These are phyloP conservation scores for Nesogale talazaci DNA, from an alignment of 2,113 vertebrate species.

Conservation along the genomic window DNA sequence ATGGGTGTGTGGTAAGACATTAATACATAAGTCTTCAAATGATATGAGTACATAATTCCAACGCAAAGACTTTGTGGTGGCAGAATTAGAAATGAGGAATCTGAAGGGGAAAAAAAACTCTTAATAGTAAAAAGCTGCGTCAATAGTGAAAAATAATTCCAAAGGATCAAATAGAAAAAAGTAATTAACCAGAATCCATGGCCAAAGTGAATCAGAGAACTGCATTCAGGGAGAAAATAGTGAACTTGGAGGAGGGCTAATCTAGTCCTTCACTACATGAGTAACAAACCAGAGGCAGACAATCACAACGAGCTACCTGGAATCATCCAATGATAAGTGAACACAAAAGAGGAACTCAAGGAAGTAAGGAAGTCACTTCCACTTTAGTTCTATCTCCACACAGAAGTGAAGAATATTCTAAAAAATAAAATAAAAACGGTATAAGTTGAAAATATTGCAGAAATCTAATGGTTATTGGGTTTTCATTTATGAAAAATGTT, in stretches of 20 bases:
- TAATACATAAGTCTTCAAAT: neutral
- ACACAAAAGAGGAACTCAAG: neutral
- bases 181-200: neutral
- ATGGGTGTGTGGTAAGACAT: neutral
- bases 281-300: slow-evolving; percentile 29
- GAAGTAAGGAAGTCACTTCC: neutral
- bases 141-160: slow-evolving; percentile 13
- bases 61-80: neutral
- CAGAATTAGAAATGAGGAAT: neutral
- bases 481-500: neutral
- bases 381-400: neutral
- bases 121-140: neutral
- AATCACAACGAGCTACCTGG: neutral
- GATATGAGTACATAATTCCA: neutral
- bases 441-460: neutral
- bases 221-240: neutral
- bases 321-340: neutral
- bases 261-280: neutral
- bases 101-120: slow-evolving; percentile 17
- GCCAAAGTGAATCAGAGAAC: neutral
- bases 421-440: neutral
- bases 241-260: neutral
- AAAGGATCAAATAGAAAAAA: neutral
- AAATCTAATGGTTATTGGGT: neutral
- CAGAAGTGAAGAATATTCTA: neutral